These are phyloP conservation scores for Abrostola tripartita DNA, from an alignment of 2,888 invertebrate species.

Conservation along the genomic window DNA sequence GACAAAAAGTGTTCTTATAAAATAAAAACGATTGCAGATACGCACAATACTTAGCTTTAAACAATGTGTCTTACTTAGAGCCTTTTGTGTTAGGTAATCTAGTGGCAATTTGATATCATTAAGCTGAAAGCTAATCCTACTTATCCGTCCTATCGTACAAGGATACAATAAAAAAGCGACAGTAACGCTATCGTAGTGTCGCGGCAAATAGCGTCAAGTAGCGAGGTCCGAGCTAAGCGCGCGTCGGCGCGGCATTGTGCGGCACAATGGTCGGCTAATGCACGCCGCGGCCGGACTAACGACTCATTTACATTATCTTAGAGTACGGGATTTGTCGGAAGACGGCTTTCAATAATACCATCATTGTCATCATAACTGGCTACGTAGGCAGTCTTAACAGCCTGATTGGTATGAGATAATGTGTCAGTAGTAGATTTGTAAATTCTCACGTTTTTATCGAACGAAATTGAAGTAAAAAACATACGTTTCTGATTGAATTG, in stretches of 20 bases:
- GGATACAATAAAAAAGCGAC: constrained; percentile 48
- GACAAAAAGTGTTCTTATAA: no score
- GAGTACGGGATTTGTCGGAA: constrained; percentile 20
- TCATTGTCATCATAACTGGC: no score
- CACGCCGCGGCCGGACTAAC: constrained; percentile 35
- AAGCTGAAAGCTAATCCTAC: constrained; percentile 34
- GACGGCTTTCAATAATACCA: no score
- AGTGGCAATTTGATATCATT: constrained; percentile 27
- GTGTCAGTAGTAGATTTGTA: no score
- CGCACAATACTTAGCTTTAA: not conserved
- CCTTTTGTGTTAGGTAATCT: constrained; percentile 4
- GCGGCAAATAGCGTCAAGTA: constrained; percentile 43
- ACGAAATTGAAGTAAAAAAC: no score
- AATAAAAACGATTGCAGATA: no score
- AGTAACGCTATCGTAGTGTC: constrained; percentile 32
- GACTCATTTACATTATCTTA: constrained; percentile 47
- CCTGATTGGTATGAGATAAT: no score
- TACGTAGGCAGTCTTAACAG: no score
- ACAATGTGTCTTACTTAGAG: not conserved
- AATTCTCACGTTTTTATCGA: no score
- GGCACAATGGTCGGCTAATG: constrained; percentile 47
- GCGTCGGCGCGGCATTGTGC: constrained; percentile 23
- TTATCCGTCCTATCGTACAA: constrained; percentile 40
- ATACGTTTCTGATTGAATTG: no score
- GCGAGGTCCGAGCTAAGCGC: constrained; percentile 39